These are phyloP conservation scores for Vireo griseus DNA, from an alignment of 2,797 vertebrate species.

Conservation along the genomic window DNA sequence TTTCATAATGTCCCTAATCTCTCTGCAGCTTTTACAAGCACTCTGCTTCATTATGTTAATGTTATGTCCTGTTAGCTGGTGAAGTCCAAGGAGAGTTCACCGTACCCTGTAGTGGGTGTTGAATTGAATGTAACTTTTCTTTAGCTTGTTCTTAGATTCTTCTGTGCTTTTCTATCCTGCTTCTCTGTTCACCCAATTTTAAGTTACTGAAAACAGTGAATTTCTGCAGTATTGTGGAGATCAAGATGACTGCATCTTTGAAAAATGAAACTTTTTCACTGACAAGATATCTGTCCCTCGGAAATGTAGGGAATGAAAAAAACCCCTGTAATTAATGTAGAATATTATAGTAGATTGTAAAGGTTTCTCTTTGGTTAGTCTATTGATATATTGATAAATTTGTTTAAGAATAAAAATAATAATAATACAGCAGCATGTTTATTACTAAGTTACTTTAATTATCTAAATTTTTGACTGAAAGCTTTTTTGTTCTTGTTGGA, in stretches of 20 bases:
- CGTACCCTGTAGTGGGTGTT: neutral
- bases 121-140: neutral
- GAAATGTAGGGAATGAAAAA: neutral
- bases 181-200: rapidly evolving
- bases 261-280: neutral
- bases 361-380: neutral
- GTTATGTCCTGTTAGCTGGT: neutral
- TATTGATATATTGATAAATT: neutral
- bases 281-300: neutral
- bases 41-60: neutral
- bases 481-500: neutral
- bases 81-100: neutral
- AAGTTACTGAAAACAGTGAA: neutral
- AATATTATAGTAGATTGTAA: neutral
- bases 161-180: neutral
- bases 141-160: neutral
- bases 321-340: neutral
- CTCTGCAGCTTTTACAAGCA: neutral
- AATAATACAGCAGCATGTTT: neutral
- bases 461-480: neutral
- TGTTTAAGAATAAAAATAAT: neutral
- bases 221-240: neutral
- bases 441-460: neutral
- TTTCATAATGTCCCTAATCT: neutral
- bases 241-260: neutral